Evolutionary conservation across 2,888 invertebrate species (phyloP).

Genomic region (Pheosia gnoma): DNA sequence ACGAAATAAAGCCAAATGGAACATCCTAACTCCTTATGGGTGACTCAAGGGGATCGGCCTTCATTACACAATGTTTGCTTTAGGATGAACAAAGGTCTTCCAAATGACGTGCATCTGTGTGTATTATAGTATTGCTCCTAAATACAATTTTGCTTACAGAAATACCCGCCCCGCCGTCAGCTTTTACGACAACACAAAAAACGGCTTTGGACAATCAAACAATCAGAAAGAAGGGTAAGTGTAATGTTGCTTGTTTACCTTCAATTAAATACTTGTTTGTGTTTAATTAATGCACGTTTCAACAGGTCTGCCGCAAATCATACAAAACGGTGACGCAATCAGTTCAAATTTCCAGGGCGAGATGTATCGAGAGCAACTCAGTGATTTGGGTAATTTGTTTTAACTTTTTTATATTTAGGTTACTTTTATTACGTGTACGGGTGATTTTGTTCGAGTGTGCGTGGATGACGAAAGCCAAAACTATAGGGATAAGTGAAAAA

Average conservation of each 20-base stretch:
- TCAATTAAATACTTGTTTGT: slow-evolving; percentile 1
- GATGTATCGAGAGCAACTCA: slow-evolving; percentile 74
- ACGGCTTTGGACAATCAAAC: slow-evolving; percentile 75
- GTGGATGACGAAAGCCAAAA: no score
- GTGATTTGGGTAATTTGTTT: slow-evolving; percentile 67
- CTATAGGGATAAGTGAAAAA: no score
- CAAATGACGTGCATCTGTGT: not conserved
- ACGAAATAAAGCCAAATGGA: no score
- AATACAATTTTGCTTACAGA: slow-evolving; percentile 81
- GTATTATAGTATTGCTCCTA: not conserved
- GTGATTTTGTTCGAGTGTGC: no score
- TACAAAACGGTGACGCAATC: slow-evolving; percentile 68
- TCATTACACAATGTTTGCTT: no score
- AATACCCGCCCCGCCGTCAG: slow-evolving; percentile 92
- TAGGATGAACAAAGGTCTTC: no score
- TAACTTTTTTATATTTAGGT: no score
- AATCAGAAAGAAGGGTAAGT: slow-evolving; percentile 73
- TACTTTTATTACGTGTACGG: no score
- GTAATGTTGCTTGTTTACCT: not conserved
- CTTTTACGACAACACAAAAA: slow-evolving; percentile 85
- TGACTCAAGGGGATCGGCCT: no score
- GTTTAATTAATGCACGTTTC: slow-evolving; percentile 3
- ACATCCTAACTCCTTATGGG: no score
- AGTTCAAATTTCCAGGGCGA: slow-evolving; percentile 80
- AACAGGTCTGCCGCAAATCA: slow-evolving; percentile 67